Evolutionary conservation across 2,113 vertebrate species (phyloP).

Genomic region (Plotosus lineatus): DNA sequence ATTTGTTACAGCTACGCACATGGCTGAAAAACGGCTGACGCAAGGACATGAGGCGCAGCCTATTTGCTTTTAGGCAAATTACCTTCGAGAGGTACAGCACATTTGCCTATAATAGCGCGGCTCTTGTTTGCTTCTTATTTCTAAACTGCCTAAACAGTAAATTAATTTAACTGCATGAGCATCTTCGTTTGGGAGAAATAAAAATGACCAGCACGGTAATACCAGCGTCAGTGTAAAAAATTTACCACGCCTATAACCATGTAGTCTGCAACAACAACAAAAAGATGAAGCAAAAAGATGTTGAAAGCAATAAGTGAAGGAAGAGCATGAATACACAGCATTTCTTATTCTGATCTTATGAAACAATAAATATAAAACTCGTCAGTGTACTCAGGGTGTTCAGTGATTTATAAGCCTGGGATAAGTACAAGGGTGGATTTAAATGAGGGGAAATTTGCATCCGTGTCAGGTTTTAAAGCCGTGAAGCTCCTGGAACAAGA

Average conservation of each 20-base stretch:
- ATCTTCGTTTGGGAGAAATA: background rate
- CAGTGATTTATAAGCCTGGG: background rate
- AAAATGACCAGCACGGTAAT: background rate
- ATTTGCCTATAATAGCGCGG: constrained; percentile 18
- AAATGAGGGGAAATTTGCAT: constrained; percentile 4
- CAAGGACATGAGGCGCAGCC: background rate
- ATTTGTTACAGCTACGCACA: constrained; percentile 2
- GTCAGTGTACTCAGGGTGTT: background rate
- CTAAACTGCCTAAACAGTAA: background rate
- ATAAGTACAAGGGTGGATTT: background rate
- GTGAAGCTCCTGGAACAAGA: background rate
- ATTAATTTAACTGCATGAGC: background rate
- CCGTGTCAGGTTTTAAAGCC: constrained; percentile 7
- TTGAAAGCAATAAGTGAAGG: background rate
- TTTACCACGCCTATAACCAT: background rate
- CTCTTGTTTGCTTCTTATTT: constrained; percentile 6
- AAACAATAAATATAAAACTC: background rate
- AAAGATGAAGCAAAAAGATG: background rate
- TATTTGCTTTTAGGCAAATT: constrained; percentile 18
- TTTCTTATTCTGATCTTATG: background rate
- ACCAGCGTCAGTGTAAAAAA: background rate
- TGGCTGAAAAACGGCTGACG: constrained; percentile 8
- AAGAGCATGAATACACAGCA: background rate
- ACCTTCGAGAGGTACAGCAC: constrained; percentile 4
- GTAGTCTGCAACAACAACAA: background rate